A percentile compares a stretch with the other conserved stretches of the same genome.
Conservation (phyloP, 2,888 invertebrate species). For the Eulithis testata region DNA sequence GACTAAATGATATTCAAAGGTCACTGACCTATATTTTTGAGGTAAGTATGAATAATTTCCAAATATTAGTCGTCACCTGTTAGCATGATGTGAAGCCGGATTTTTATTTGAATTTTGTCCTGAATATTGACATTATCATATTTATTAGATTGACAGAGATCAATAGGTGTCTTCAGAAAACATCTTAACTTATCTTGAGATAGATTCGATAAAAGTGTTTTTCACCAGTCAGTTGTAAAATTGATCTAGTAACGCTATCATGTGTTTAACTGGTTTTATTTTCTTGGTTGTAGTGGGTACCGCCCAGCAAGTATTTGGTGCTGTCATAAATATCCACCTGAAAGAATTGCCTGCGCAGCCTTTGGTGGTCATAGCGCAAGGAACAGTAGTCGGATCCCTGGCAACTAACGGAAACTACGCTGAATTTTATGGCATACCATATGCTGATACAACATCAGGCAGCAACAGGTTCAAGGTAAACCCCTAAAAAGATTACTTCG, state of each 20-base stretch:
- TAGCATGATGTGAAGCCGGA: neutral
- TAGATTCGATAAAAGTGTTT: constrained; percentile 30
- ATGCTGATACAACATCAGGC: constrained; percentile 72
- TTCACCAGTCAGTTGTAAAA: constrained; percentile 45
- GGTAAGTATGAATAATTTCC: neutral
- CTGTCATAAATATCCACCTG: constrained; percentile 7
- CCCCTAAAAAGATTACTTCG: neutral
- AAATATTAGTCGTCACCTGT: neutral
- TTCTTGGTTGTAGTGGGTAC: constrained; percentile 42
- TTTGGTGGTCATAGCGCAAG: constrained; percentile 60
- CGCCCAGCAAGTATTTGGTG: constrained; percentile 41
- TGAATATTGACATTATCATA: constrained; percentile 18
- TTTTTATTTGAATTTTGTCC: constrained; percentile 1
- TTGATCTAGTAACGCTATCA: constrained; percentile 45
- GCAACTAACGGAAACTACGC: constrained; percentile 55
- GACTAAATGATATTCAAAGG: constrained; percentile 28
- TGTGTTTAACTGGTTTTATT: constrained; percentile 51
- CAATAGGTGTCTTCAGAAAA: constrained; percentile 17
- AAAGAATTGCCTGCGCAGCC: constrained; percentile 32
- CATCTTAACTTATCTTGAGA: constrained; percentile 43
- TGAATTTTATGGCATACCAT: constrained; percentile 73
- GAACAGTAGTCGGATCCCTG: constrained; percentile 60
- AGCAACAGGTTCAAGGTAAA: constrained; percentile 70
- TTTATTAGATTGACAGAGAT: constrained; percentile 23
- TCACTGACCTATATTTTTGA: constrained; percentile 31